Evolutionary conservation across 2,888 invertebrate genomes (phyloP).

Genomic region (Nebria brevicollis): DNA sequence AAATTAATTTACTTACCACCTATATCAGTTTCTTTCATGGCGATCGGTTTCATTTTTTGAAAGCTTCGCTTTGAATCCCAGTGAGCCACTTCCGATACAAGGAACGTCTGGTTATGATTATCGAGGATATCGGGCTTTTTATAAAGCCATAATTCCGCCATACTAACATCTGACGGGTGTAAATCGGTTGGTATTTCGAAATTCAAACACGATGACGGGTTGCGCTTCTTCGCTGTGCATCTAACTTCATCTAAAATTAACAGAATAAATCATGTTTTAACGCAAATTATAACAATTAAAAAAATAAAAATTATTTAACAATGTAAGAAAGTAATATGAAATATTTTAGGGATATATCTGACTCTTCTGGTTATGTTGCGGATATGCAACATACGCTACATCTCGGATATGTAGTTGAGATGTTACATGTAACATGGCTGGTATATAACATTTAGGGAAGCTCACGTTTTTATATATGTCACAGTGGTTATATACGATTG

Average conservation of each 20-base stretch:
- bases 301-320: no score
- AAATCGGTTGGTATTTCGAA: slow-evolving; percentile 82
- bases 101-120: slow-evolving; percentile 77
- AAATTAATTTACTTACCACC: slow-evolving; percentile 64
- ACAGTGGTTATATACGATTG: no score
- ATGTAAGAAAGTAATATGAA: no score
- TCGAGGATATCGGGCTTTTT: slow-evolving; percentile 74
- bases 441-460: no score
- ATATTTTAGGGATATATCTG: no score
- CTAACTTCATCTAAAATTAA: slow-evolving; percentile 63
- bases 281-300: no score
- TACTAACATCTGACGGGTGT: slow-evolving; percentile 77
- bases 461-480: no score
- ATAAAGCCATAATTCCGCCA: slow-evolving; percentile 84
- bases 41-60: slow-evolving; percentile 81
- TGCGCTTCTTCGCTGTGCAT: slow-evolving; percentile 64
- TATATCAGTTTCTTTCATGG: slow-evolving; percentile 79
- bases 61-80: slow-evolving; percentile 77
- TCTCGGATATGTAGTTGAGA: no score
- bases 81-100: slow-evolving; percentile 81
- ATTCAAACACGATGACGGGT: slow-evolving; percentile 79
- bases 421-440: no score
- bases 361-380: no score
- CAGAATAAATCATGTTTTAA: not conserved
- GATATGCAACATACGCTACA: no score